A percentile compares a stretch with the other conserved stretches of the same genome.
Evolutionary conservation across 2,797 vertebrate species (phyloP).

Genomic region (Erethizon dorsatum): DNA sequence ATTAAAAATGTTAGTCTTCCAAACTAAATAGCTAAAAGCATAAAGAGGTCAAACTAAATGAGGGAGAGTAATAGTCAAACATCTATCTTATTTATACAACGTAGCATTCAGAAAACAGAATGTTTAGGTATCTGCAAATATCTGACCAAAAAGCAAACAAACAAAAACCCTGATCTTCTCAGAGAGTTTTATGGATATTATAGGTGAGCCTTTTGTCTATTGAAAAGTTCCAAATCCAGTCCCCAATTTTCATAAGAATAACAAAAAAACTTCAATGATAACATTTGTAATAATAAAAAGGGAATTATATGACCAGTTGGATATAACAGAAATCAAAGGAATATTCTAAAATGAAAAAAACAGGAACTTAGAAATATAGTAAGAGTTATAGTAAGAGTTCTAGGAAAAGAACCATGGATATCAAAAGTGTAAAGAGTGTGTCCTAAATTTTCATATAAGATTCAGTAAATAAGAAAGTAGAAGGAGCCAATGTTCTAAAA

Average conservation of each 20-base stretch:
- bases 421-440: not conserved
- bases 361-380: not conserved
- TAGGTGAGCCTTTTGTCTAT: not conserved
- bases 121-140: not conserved
- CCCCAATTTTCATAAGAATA: not conserved
- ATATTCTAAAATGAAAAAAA: conserved; percentile 41
- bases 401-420: not conserved
- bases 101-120: not conserved
- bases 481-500: not conserved
- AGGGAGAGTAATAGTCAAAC: not conserved
- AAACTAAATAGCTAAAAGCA: not conserved
- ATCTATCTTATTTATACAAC: not conserved
- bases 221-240: not conserved
- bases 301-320: not conserved
- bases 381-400: conserved; percentile 29
- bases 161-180: not conserved
- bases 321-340: not conserved
- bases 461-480: not conserved
- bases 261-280: conserved; percentile 17
- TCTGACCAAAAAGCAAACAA: not conserved
- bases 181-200: not conserved
- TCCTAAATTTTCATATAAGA: not conserved
- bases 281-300: conserved; percentile 10
- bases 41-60: not conserved
- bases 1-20: not conserved